Evolutionary conservation across 1,140 invertebrate genomes (phyloP).

Genomic region (Apolygus lucorum): DNA sequence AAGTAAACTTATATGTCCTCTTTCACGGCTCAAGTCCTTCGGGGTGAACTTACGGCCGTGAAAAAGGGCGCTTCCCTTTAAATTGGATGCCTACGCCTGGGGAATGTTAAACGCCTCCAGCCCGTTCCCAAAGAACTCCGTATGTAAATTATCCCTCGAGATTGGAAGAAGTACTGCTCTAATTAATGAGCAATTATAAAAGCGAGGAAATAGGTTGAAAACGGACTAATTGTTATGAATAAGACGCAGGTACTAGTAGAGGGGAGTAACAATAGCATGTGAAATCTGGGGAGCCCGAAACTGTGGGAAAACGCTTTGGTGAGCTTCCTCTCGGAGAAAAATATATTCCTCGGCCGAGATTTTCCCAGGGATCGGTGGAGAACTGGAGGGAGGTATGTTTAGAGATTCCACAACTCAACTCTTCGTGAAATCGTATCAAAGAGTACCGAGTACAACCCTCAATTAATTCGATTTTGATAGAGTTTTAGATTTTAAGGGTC

Average conservation of each 20-base stretch:
- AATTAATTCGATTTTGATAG: too few species aligned
- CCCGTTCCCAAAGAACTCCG: background rate
- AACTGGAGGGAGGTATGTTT: background rate
- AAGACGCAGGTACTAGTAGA: slow-evolving; percentile 9
- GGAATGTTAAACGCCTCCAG: background rate
- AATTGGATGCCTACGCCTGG: background rate
- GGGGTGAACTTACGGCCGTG: too few species aligned
- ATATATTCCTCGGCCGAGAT: slow-evolving; percentile 12
- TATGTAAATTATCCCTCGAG: background rate
- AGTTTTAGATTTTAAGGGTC: too few species aligned
- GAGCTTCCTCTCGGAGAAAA: background rate
- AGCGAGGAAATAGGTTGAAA: slow-evolving; percentile 14
- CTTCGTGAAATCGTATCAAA: too few species aligned
- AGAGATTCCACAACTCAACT: too few species aligned
- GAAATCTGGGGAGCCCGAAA: background rate
- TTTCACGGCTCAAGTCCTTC: too few species aligned
- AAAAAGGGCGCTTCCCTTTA: background rate
- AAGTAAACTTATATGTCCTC: too few species aligned
- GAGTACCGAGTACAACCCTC: too few species aligned
- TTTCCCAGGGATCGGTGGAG: slow-evolving; percentile 19
- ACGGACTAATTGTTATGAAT: slow-evolving; percentile 27
- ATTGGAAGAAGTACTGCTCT: background rate
- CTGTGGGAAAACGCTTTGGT: background rate
- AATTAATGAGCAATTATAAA: slow-evolving; percentile 26
- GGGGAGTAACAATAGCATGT: slow-evolving; percentile 23